phyloP scores from a whole-genome alignment of 2,888 invertebrate genomes.

The Agonopterix arenella region DNA sequence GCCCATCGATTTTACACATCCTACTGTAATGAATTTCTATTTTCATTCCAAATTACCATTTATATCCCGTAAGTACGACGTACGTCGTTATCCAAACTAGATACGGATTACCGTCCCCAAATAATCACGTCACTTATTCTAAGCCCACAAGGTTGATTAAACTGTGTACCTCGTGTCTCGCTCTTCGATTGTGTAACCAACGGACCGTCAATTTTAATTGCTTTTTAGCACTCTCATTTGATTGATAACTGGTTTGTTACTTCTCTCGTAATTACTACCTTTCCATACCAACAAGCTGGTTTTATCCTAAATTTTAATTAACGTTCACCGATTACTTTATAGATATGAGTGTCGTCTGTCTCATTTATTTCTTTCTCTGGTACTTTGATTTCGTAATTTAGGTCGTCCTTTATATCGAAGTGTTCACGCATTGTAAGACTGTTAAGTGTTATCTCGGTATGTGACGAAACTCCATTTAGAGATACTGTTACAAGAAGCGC shows the following conservation, averaged over 20 bases:
- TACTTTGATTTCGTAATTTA: conserved; percentile 43
- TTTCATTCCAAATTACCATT: too few species aligned
- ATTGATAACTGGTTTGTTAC: conserved; percentile 38
- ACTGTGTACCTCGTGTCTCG: conserved; percentile 1
- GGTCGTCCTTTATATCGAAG: conserved; percentile 36
- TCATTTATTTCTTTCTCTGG: conserved; percentile 21
- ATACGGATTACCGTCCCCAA: too few species aligned
- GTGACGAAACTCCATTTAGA: conserved; percentile 56
- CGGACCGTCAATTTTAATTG: conserved; percentile 51
- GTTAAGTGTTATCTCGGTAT: conserved; percentile 50
- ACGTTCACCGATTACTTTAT: conserved; percentile 31
- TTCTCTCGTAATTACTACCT: conserved; percentile 16
- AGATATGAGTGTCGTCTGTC: conserved; percentile 30
- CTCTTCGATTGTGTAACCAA: conserved; percentile 39
- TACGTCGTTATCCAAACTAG: too few species aligned
- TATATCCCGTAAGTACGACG: too few species aligned
- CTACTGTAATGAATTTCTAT: too few species aligned
- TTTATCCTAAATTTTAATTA: conserved; percentile 46
- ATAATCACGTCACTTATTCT: too few species aligned
- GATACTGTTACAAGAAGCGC: conserved; percentile 14
- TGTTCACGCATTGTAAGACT: conserved; percentile 37
- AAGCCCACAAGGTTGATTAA: conserved; percentile 1
- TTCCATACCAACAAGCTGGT: conserved; percentile 19
- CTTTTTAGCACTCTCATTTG: conserved; percentile 47
- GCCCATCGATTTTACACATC: too few species aligned